Base-by-base conservation (phyloP, 2,797 vertebrate species). In the Chrysocyon brachyurus region DNA sequence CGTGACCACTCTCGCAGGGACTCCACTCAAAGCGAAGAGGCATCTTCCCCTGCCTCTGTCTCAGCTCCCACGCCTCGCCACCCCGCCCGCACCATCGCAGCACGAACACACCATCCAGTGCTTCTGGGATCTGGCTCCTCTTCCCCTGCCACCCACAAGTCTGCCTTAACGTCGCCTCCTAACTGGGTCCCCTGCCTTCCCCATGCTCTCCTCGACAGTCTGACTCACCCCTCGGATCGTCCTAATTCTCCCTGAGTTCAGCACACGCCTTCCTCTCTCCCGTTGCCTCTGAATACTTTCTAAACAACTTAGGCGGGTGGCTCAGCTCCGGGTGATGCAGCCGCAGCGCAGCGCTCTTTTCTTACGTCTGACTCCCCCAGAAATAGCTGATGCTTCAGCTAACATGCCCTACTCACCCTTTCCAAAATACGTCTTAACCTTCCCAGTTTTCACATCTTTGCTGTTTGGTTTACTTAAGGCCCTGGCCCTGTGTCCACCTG, bases 351-450 rank as follows among this genome's bases (percentile, higher is more conserved):
- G 40, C 33, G 59, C 5, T 57, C 24, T 72, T 73, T 85, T 70
- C 64, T 75, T 66, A 49, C 75, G 83, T 59, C 49, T 81, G 17
- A 17, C 12, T 91, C 52, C 59, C 57, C 26, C 81, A 49, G 21
- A 66, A 31, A 49, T 49, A 26, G 12, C 56, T 94, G 52, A 46
- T 66, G 57, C n/a, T 57, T 90, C 52, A 90, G 52, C 59, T 61
- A 73, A 84, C n/a, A 33, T 81, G 28, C 49, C 85, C 72, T 82
- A 61, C 46, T 94, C n/a, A 90, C 7, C 70, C 49, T 90, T 92
- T 96, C 24, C 54, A 93, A 87, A 68, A 49, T 36, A 81, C 77
- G 33, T n/a, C 24, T 73, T 70, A 81, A 88, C 28, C 5, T 90
- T 70, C 83, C 46, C 21, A 90, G 5, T 24, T 24, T 90, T 78